Base-by-base conservation (phyloP, 1,140 invertebrate genomes). In the Solenopsis fugax region DNA sequence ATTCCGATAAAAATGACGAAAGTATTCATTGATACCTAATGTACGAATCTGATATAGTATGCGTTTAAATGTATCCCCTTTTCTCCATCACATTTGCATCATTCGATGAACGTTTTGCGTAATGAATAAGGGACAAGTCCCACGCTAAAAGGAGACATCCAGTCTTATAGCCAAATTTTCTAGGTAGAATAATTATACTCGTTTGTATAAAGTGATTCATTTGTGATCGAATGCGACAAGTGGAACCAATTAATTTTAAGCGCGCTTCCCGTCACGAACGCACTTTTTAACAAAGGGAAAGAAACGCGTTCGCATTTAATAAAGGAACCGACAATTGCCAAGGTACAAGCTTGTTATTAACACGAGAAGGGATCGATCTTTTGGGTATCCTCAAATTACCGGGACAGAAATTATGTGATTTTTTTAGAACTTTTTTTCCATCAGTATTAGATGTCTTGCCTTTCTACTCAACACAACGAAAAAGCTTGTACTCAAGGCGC, bases 241-340 rank as follows among this genome's bases (percentile, higher is more conserved):
- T 37, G 41, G 80, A 84, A 84, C 80, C 80, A 84, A 84, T 84
- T 84, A 84, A 84, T 84, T 82, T 73, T 84, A 84, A 84, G 80
- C 80, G 52, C 37, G 65, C 54, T 73, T 73, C 41, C 37, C 52
- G 10, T 48, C n/a, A 29, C 21, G 64, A 41, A 54, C 34, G 52
- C 18, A 82, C 13, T 10, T 82, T 34, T 10, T 18, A n/a, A 18
- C 10, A 18, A 64, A 45, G 62, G 10, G 10, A 54, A 73, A 69
- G 48, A 18, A 65, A 50, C 4, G 7, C 12, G 24, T 71, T 81
- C 12, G 52, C 18, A 6, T 82, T 45, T 78, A 76, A 78, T 64
- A 62, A 50, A 67, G 12, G 18, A 41, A 34, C 34, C 21, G 48
- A 80, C 76, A 21, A 37, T 29, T 54, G 10, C 24, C 12, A 10